Evolutionary conservation across 2,113 vertebrate species (phyloP).

Genomic region (Eubucco bourcierii): DNA sequence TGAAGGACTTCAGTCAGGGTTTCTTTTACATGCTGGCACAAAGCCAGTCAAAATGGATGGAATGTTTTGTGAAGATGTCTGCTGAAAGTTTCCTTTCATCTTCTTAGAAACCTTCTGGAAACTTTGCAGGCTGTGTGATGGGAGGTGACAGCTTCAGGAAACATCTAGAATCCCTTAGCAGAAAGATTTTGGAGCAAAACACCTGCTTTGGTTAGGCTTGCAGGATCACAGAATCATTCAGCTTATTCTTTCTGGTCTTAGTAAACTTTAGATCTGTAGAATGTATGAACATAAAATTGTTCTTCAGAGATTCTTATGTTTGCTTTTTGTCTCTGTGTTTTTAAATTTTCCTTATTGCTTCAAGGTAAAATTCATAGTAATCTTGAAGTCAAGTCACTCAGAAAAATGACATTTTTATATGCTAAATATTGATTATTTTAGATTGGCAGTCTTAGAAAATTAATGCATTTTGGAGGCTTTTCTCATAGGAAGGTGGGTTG

Average conservation of each 20-base stretch:
- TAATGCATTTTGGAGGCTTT: not conserved
- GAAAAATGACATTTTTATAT: not conserved
- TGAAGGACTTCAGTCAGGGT: not conserved
- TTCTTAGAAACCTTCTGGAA: not conserved
- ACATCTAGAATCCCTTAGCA: not conserved
- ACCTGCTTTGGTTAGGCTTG: not conserved
- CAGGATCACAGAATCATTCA: too few relatives aligned
- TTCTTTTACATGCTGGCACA: not conserved
- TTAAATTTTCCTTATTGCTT: not conserved
- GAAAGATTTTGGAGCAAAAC: not conserved
- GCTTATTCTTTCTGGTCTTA: not conserved
- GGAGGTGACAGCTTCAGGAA: not conserved
- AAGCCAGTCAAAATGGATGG: conserved; percentile 13
- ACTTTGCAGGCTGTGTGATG: not conserved
- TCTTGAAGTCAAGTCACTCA: not conserved
- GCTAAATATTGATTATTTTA: not conserved
- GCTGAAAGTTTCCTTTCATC: not conserved
- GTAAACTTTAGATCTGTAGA: not conserved
- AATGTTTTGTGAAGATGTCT: not conserved
- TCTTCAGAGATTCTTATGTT: not conserved
- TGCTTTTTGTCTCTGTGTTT: not conserved
- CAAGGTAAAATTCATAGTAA: not conserved
- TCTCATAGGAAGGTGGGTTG: not conserved
- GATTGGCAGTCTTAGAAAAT: not conserved
- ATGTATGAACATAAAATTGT: not conserved